Evolutionary conservation across 2,888 invertebrate species (phyloP), one percentile per base, ranked within the genome.

Genomic region (Seira sanloemensis): DNA sequence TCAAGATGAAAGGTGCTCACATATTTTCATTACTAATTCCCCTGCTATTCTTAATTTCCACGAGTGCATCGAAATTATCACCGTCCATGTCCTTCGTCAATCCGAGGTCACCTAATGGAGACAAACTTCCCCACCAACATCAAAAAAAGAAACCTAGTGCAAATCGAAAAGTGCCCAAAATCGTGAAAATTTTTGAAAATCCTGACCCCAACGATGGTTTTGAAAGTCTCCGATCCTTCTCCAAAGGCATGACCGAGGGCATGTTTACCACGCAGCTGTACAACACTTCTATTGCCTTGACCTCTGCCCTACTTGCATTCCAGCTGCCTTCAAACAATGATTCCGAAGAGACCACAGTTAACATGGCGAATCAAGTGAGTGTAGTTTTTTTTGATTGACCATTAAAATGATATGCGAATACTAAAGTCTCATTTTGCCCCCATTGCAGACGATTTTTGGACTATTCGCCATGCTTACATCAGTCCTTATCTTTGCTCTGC

Each of bases 351-450:
- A 79, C 85, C 0, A 79, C 86, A 0, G 84, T 83, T 2, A 77
- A 87, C 46, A 68, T 86, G 19, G 88, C 87, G 0, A 88, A 88
- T 50, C 88, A 88, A 85, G 88, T 87, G 23, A 27, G 21, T 69
- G 16, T 18, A 46, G 37, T 2, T 37, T 37, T 37, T 37, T 27
- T 76, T 19, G 27, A 76, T 2, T 16, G 9, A 77, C 23, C 1
- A 46, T 24, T 46, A 26, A 26, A 75, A 50, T 50, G 50, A n/a
- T 50, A n/a, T n/a, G 12, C 2, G n/a, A 50, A 50, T n/a, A 50
- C 16, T 50, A 37, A 37, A 12, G 37, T 7, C 12, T 7, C 37
- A 37, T 37, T n/a, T 37, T 37, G 37, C 37, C 4, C 2, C 50
- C 2, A 9, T 54, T 74, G 21, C 65, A 84, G 78, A 68, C 78